Percentiles rank a stretch among this genome's conserved stretches.
phyloP scores from a whole-genome alignment of 2,888 invertebrate genomes.

The Copidosoma aretas region DNA sequence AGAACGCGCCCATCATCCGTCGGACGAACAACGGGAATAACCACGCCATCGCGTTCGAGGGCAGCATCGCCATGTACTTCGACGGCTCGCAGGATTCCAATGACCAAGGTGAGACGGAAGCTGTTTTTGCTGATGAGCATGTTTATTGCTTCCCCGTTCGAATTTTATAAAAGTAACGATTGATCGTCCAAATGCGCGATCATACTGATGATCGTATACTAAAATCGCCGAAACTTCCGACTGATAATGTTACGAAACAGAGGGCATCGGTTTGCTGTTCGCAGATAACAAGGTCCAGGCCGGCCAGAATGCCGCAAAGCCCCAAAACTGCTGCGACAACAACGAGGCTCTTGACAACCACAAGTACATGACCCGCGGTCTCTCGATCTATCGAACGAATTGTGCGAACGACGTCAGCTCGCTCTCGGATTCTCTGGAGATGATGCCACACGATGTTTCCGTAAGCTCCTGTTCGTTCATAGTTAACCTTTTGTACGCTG shows the following conservation, averaged over 20 bases:
- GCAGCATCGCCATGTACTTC: constrained; percentile 82
- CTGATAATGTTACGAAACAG: background rate
- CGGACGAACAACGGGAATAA: constrained; percentile 90
- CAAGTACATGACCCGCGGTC: constrained; percentile 65
- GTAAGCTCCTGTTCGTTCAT: constrained; percentile 69
- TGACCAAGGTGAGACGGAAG: constrained; percentile 28
- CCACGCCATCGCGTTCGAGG: constrained; percentile 94
- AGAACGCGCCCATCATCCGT: constrained; percentile 88
- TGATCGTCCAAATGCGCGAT: too few species aligned
- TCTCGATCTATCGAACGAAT: constrained; percentile 87
- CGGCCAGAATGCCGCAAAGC: constrained; percentile 39
- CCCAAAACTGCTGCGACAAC: constrained; percentile 51
- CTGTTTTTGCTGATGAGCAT: background rate
- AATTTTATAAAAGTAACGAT: background rate
- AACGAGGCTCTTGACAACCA: constrained; percentile 47
- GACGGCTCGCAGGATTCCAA: constrained; percentile 68
- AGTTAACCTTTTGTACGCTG: too few species aligned
- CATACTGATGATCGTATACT: too few species aligned
- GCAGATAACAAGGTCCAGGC: constrained; percentile 59
- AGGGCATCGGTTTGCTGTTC: constrained; percentile 31
- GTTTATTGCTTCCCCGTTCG: background rate
- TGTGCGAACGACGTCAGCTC: constrained; percentile 40
- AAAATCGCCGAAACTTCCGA: background rate
- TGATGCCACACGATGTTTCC: constrained; percentile 70
- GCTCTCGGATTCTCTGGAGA: constrained; percentile 37